A percentile compares a stretch with the other conserved stretches of the same genome.
Evolutionary conservation across 2,113 vertebrate species (phyloP).

Genomic region (Phalacrocorax carbo): DNA sequence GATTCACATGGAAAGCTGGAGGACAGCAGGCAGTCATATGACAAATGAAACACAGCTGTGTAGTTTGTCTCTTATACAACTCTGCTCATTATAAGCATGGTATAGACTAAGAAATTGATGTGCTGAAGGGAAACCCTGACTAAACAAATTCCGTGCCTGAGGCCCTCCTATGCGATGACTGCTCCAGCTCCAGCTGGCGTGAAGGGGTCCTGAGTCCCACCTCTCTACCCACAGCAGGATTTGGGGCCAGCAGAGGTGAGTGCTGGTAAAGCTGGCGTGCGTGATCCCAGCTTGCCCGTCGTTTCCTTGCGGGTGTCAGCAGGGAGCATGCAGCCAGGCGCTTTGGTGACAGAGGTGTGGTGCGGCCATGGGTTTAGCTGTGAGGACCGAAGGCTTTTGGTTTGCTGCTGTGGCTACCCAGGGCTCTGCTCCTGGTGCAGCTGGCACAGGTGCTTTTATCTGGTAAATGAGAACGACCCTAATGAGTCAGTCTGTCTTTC

Average conservation of each 20-base stretch:
- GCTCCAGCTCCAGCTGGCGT: accelerated
- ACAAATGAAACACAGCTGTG: background rate
- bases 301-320: background rate
- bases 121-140: background rate
- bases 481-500: background rate
- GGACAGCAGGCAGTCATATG: background rate
- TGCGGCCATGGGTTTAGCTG: background rate
- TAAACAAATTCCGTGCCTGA: background rate
- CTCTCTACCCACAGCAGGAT: background rate
- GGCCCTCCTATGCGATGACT: accelerated
- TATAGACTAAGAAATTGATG: background rate
- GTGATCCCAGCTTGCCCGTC: background rate
- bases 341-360: background rate
- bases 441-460: background rate
- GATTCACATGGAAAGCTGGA: background rate
- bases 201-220: background rate
- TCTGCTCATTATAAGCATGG: background rate
- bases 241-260: background rate
- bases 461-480: background rate
- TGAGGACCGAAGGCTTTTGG: background rate
- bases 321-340: accelerated
- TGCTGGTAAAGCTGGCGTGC: accelerated
- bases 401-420: background rate
- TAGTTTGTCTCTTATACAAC: background rate
- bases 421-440: background rate